A percentile compares a stretch with the other conserved stretches of the same genome.
phyloP scores from a whole-genome alignment of 2,888 invertebrate genomes.

The Hydroisotoma schaefferi region DNA sequence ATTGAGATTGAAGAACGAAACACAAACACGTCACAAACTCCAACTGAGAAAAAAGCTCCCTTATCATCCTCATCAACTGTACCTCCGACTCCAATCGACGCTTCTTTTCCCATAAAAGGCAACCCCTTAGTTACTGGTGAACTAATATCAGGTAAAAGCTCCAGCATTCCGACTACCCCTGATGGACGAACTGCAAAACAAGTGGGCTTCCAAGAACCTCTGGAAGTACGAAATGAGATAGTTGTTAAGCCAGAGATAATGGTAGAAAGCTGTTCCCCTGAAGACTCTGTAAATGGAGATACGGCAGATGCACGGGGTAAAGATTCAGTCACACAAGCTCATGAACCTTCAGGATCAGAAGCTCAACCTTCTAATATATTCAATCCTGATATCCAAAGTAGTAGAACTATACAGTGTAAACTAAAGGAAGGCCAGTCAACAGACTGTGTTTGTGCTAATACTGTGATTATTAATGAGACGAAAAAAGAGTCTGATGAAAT shows the following conservation, averaged over 20 bases:
- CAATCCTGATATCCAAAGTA: too few relatives aligned
- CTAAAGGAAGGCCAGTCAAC: not conserved
- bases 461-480: slow-evolving; percentile 8
- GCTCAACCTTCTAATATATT: not conserved
- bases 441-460: slow-evolving; percentile 9
- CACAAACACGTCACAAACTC: slow-evolving; percentile 11
- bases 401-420: slow-evolving; percentile 8
- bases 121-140: slow-evolving; percentile 11
- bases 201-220: slow-evolving; percentile 48
- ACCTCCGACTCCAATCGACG: not conserved
- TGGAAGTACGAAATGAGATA: slow-evolving; percentile 36
- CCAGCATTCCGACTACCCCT: slow-evolving; percentile 37
- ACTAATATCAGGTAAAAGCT: not conserved
- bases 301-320: slow-evolving; percentile 8
- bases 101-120: not conserved
- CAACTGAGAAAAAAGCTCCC: not conserved
- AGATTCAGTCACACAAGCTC: slow-evolving; percentile 8
- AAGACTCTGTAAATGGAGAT: slow-evolving; percentile 32
- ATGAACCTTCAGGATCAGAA: too few relatives aligned
- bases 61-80: slow-evolving; percentile 23
- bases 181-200: slow-evolving; percentile 40
- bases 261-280: slow-evolving; percentile 47
- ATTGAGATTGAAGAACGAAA: slow-evolving; percentile 52
- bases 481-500: slow-evolving; percentile 10
- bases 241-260: slow-evolving; percentile 47